Percentiles rank a stretch among this genome's conserved stretches.
Conservation (phyloP, 2,888 invertebrate genomes). For the Orthosia incerta region DNA sequence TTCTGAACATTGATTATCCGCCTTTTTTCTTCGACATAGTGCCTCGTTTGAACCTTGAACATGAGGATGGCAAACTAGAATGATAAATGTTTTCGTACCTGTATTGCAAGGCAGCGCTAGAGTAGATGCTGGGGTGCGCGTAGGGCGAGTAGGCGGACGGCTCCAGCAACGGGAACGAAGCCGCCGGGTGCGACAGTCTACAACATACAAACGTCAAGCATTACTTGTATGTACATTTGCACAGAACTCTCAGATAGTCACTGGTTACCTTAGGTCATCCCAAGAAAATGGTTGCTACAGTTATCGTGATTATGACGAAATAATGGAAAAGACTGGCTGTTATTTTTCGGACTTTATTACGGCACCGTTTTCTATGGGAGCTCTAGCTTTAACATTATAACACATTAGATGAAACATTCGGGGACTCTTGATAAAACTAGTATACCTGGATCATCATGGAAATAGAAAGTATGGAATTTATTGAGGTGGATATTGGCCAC, state of each 20-base stretch:
- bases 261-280: too few species aligned
- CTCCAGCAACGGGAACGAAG: constrained; percentile 87
- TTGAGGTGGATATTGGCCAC: not conserved
- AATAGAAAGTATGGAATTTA: too few species aligned
- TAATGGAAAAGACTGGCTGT: too few species aligned
- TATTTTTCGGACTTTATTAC: not conserved
- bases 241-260: not conserved
- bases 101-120: constrained; percentile 89
- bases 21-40: too few species aligned
- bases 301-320: not conserved
- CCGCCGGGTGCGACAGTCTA: constrained; percentile 90
- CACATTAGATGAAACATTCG: not conserved
- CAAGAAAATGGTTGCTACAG: not conserved
- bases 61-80: too few species aligned
- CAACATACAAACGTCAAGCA: constrained; percentile 9
- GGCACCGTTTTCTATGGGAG: not conserved
- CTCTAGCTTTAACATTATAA: not conserved
- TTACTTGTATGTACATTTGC: not conserved
- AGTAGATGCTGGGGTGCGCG: constrained; percentile 90
- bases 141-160: constrained; percentile 88
- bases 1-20: not conserved
- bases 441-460: not conserved
- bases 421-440: not conserved
- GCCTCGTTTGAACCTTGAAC: too few species aligned
- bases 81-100: constrained; percentile 73